These are phyloP conservation scores for Alligator sinensis DNA, from an alignment of 2,113 vertebrate genomes.

Conservation along the genomic window DNA sequence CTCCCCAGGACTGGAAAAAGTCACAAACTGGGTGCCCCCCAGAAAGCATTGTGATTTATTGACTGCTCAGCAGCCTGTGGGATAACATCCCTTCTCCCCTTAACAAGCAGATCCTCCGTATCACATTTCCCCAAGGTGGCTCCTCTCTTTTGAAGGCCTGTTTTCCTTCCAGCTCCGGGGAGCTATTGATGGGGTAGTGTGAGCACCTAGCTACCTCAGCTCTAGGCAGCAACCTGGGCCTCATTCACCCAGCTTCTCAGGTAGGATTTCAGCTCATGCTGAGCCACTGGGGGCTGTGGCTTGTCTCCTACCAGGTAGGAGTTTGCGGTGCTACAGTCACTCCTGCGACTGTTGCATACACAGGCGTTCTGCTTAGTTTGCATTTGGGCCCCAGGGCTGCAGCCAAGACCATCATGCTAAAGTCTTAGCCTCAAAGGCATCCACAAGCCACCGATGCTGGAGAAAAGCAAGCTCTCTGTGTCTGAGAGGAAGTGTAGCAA, in stretches of 20 bases:
- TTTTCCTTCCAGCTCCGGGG: background rate
- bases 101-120: background rate
- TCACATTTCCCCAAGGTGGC: background rate
- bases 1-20: too few species aligned
- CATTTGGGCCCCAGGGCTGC: too few species aligned
- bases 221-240: too few species aligned
- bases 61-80: background rate
- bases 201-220: background rate
- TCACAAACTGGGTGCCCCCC: too few species aligned
- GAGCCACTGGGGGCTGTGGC: too few species aligned
- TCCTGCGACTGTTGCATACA: too few species aligned
- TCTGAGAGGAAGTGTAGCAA: background rate
- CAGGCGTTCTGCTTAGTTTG: too few species aligned
- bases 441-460: background rate
- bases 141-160: background rate
- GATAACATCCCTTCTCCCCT: background rate
- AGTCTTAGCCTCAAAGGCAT: background rate
- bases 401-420: background rate
- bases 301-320: too few species aligned
- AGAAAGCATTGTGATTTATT: background rate
- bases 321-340: too few species aligned
- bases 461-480: background rate
- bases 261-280: too few species aligned
- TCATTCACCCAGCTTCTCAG: too few species aligned
- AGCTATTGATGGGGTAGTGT: background rate